A percentile compares a stretch with the other conserved stretches of the same genome.
These are phyloP conservation scores for Junonia oenone DNA, from an alignment of 2,888 invertebrate species.

Conservation along the genomic window DNA sequence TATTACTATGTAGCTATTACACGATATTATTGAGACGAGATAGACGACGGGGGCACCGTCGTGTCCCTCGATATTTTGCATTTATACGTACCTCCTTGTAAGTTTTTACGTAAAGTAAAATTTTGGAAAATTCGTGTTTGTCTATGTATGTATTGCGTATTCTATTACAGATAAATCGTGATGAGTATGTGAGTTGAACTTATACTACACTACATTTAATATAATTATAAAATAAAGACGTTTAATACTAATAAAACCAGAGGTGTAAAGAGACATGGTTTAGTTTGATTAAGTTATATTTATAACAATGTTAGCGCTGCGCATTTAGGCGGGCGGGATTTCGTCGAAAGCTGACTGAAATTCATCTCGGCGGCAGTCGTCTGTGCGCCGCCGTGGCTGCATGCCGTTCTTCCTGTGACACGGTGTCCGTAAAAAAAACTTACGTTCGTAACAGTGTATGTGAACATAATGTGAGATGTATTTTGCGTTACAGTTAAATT, in stretches of 20 bases:
- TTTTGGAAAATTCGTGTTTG: no score
- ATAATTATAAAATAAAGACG: not conserved
- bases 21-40: no score
- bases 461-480: not conserved
- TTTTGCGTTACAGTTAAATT: not conserved
- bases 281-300: constrained; percentile 12
- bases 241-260: not conserved
- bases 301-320: constrained; percentile 16
- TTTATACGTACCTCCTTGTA: no score
- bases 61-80: no score
- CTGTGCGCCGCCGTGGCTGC: constrained; percentile 16
- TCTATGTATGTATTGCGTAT: no score
- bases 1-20: no score
- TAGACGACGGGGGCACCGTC: no score
- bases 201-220: no score
- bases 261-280: not conserved
- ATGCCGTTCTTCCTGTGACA: not conserved
- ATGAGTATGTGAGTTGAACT: no score
- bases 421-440: constrained; percentile 10
- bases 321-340: constrained; percentile 23
- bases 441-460: constrained; percentile 6
- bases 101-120: no score
- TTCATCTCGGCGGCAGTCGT: constrained; percentile 25
- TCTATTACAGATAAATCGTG: no score
- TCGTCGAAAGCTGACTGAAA: constrained; percentile 21